Percentiles rank a stretch among this genome's conserved stretches.
phyloP scores from a whole-genome alignment of 2,888 invertebrate genomes.

The Sisyra terminalis region DNA sequence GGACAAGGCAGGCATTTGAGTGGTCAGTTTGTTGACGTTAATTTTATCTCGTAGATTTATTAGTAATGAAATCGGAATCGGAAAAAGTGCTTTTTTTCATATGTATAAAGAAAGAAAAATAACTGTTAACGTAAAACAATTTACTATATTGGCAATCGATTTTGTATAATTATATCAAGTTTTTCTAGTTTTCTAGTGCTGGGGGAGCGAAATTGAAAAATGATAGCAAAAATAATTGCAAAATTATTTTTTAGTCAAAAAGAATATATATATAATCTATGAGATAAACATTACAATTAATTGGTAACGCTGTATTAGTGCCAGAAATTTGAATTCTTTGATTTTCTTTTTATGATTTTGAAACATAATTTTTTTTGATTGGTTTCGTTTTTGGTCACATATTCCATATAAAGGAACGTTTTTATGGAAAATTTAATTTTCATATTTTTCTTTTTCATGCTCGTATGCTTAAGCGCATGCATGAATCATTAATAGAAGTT shows the following conservation, averaged over 20 bases:
- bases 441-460: too few species aligned
- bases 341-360: too few species aligned
- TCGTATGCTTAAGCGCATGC: too few species aligned
- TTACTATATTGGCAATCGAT: neutral
- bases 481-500: too few species aligned
- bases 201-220: too few species aligned
- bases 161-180: neutral
- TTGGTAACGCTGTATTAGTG: constrained; percentile 1
- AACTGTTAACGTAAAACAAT: too few species aligned
- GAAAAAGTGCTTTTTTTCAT: neutral
- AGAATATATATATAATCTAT: constrained; percentile 3
- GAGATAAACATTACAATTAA: constrained; percentile 3
- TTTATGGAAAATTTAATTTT: too few species aligned
- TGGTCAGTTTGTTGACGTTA: constrained; percentile 38
- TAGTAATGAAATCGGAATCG: constrained; percentile 1
- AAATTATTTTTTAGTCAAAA: neutral
- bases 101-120: neutral
- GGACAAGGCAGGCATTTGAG: constrained; percentile 81
- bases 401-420: too few species aligned
- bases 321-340: neutral
- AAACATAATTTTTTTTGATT: too few species aligned
- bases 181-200: too few species aligned
- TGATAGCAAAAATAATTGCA: too few species aligned
- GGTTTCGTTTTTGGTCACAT: too few species aligned
- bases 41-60: constrained; percentile 9